Evolutionary conservation across 2,888 invertebrate species (phyloP).

Genomic region (Drosophila greeni): DNA sequence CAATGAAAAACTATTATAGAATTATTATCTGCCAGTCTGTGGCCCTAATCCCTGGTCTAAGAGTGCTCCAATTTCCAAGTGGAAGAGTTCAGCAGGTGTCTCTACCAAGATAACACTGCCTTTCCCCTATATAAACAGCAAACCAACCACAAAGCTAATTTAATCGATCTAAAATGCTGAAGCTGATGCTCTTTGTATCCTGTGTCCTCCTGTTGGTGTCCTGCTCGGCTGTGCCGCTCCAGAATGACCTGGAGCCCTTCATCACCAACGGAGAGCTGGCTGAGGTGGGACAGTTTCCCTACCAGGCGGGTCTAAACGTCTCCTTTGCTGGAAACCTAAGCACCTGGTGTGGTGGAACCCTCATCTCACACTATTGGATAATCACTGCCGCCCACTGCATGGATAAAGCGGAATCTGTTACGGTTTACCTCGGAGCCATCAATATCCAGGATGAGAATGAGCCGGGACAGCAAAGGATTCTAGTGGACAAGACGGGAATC

Average conservation of each 20-base stretch:
- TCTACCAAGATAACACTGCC: slow-evolving; percentile 11
- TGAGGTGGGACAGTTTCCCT: slow-evolving; percentile 60
- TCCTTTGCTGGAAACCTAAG: slow-evolving; percentile 19
- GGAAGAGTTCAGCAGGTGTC: background rate
- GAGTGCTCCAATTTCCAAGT: slow-evolving; percentile 7
- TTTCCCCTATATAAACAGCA: slow-evolving; percentile 11
- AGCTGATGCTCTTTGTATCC: slow-evolving; percentile 46
- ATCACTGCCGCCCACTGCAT: slow-evolving; percentile 72
- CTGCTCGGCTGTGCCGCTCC: slow-evolving; percentile 32
- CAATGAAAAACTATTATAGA: background rate
- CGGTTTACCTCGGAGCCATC: slow-evolving; percentile 59
- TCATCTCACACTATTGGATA: slow-evolving; percentile 64
- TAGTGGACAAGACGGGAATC: slow-evolving; percentile 40
- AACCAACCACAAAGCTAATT: background rate
- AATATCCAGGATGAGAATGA: slow-evolving; percentile 49
- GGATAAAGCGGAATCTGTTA: slow-evolving; percentile 42
- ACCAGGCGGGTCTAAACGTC: slow-evolving; percentile 68
- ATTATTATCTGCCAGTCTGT: background rate
- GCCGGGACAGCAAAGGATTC: slow-evolving; percentile 39
- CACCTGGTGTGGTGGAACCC: slow-evolving; percentile 67
- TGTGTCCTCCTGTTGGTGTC: slow-evolving; percentile 40
- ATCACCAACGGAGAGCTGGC: slow-evolving; percentile 64
- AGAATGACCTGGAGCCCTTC: slow-evolving; percentile 36
- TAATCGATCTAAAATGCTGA: slow-evolving; percentile 32
- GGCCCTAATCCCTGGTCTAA: slow-evolving; percentile 6